Evolutionary conservation across 2,888 invertebrate genomes (phyloP).

Genomic region (Toxonevra muliebris): DNA sequence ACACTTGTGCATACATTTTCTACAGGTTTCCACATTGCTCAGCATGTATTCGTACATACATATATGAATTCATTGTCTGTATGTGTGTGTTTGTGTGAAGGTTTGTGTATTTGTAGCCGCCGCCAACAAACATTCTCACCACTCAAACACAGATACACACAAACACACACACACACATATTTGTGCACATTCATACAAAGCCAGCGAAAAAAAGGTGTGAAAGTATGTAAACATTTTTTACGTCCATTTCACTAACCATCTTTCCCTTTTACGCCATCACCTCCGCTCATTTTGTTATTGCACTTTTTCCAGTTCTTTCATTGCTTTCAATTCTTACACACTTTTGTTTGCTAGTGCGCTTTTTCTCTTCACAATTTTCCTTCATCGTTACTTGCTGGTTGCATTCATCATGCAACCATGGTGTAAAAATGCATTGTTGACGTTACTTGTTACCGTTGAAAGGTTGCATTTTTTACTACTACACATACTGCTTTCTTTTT

Average conservation of each 20-base stretch:
- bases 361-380: slow-evolving; percentile 16
- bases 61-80: neutral
- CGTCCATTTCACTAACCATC: neutral
- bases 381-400: slow-evolving; percentile 27
- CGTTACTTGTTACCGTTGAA: neutral
- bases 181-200: slow-evolving; percentile 3
- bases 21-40: slow-evolving; percentile 22
- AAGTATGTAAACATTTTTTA: slow-evolving; percentile 5
- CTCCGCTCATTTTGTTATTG: neutral
- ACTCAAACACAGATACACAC: neutral
- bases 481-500: neutral
- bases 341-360: neutral
- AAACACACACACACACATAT: neutral
- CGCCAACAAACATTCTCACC: too few relatives aligned
- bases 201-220: neutral
- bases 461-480: neutral
- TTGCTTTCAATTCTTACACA: slow-evolving; percentile 1
- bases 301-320: neutral
- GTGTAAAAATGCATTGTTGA: slow-evolving; percentile 1
- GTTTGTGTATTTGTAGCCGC: neutral
- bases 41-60: neutral
- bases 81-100: neutral
- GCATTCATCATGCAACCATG: neutral
- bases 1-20: slow-evolving; percentile 33
- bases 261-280: too few relatives aligned